These are phyloP conservation scores for Urophycis tenuis DNA, from an alignment of 2,797 vertebrate genomes.

Conservation along the genomic window DNA sequence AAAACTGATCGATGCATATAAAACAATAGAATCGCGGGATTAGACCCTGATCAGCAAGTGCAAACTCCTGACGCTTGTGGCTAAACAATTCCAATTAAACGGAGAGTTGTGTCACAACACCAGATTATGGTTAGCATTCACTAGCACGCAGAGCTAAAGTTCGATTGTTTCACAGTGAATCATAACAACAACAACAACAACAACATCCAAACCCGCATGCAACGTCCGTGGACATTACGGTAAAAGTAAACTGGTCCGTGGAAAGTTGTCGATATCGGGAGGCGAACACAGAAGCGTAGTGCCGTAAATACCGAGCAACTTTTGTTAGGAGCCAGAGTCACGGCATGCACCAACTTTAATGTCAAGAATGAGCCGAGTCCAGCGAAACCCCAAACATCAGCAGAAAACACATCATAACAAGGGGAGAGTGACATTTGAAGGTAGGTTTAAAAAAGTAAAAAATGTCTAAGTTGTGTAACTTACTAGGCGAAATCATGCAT, in stretches of 20 bases:
- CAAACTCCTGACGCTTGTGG: neutral
- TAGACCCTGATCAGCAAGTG: neutral
- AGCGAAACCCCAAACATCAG: neutral
- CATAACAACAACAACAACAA: neutral
- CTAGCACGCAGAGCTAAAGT: neutral
- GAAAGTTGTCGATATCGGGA: neutral
- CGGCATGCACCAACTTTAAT: slow-evolving; percentile 23
- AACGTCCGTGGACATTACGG: neutral
- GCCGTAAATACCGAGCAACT: neutral
- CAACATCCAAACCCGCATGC: neutral
- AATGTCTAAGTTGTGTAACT: neutral
- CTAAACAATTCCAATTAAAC: too few relatives aligned
- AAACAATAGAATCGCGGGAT: neutral
- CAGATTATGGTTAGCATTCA: neutral
- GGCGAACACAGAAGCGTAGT: neutral
- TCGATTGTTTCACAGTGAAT: neutral
- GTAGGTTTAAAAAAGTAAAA: neutral
- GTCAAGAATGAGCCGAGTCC: neutral
- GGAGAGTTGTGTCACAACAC: neutral
- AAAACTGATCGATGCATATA: neutral
- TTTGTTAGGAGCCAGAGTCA: neutral
- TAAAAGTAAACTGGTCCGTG: neutral
- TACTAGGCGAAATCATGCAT: neutral
- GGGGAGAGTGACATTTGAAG: neutral
- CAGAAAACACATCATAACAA: neutral